phyloP scores from a whole-genome alignment of 2,113 vertebrate species.

The Megaceryle maxima region DNA sequence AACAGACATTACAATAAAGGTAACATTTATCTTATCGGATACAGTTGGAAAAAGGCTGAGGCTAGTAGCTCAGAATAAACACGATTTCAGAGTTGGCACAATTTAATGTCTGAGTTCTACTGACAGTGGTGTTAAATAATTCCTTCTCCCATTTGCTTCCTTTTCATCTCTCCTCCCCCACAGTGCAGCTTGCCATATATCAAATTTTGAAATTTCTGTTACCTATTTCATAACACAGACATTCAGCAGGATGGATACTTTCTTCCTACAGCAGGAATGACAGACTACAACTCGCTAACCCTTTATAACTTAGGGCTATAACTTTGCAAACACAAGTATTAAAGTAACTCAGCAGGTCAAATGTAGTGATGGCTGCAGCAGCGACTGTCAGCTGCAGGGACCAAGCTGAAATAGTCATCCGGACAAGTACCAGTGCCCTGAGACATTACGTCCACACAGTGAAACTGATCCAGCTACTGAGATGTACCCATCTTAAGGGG shows the following conservation, averaged over 20 bases:
- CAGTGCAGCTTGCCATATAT: neutral
- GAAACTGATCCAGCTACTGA: neutral
- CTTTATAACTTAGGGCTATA: neutral
- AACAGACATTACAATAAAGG: neutral
- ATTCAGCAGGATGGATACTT: neutral
- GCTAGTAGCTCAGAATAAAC: neutral
- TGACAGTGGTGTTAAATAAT: neutral
- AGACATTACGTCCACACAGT: neutral
- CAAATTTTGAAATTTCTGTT: neutral
- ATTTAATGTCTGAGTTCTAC: neutral
- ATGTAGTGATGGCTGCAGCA: rapidly evolving
- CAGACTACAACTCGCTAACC: neutral
- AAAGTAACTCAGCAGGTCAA: neutral
- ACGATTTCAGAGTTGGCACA: neutral
- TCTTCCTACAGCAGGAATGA: neutral
- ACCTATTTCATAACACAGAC: neutral
- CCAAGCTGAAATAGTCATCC: neutral
- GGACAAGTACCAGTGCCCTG: neutral
- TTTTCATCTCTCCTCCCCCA: neutral
- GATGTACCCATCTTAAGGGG: neutral
- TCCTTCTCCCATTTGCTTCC: neutral
- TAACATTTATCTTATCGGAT: neutral
- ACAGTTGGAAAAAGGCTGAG: neutral
- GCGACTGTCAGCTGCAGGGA: neutral
- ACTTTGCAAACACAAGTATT: neutral